Base-by-base conservation (phyloP, 1,140 invertebrate species). In the Phymastichus coffea region DNA sequence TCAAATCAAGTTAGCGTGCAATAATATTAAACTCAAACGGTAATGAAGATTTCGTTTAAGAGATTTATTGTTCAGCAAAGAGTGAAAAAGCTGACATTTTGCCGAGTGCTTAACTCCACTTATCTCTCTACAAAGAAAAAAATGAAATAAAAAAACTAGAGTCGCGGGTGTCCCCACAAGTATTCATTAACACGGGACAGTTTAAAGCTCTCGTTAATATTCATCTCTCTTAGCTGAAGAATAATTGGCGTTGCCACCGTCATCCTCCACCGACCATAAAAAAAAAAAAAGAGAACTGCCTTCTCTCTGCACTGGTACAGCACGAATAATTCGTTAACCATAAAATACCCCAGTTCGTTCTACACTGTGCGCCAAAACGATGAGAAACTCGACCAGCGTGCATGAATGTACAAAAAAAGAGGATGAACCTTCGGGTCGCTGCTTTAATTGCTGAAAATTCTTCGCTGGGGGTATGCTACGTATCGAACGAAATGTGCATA, bases 361-460 rank as follows among this genome's bases (percentile, higher is more conserved):
- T n/a, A n/a, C n/a, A n/a, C n/a, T n/a, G n/a, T n/a, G n/a, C n/a
- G n/a, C n/a, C n/a, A n/a, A n/a, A n/a, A n/a, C n/a, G n/a, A n/a
- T n/a, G n/a, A n/a, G n/a, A n/a, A n/a, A n/a, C n/a, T n/a, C n/a
- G n/a, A n/a, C n/a, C n/a, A 40, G 17, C 40, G 40, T 14, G 20
- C 19, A 33, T 23, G 44, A 44, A 12, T 44, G 28, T 38, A 20
- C 9, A 17, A 17, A 37, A 37, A 46, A 41, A n/a, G n/a, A n/a
- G n/a, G n/a, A n/a, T n/a, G n/a, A n/a, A 38, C 17, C 23, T 22
- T 1, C 33, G 14, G 15, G 20, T n/a, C 10, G 20, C 9, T 22
- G 17, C n/a, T 61, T 61, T 56, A 61, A 56, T 61, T 51, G 59
- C 52, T 28, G n/a, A 48, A n/a, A 60, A 60, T 60, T 60, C 59